These are phyloP conservation scores for Pogonocherus hispidulus DNA, from an alignment of 2,888 invertebrate species.

Conservation along the genomic window DNA sequence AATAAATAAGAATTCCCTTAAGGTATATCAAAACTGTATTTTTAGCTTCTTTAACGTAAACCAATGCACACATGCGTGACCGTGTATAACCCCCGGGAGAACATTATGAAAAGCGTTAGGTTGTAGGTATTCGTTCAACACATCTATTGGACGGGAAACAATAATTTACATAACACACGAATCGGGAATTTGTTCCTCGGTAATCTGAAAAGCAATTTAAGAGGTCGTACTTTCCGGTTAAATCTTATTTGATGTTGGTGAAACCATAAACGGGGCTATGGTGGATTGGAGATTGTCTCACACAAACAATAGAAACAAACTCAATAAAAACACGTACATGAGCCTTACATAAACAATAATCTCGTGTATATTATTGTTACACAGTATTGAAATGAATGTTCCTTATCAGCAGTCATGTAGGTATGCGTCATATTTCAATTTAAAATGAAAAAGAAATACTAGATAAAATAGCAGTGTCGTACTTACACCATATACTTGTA, in stretches of 20 bases:
- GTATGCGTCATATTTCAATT: no score
- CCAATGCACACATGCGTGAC: background rate
- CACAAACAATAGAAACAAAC: background rate
- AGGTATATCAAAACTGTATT: background rate
- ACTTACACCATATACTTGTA: no score
- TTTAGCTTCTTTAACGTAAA: background rate
- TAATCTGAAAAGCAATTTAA: background rate
- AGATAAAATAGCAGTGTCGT: no score
- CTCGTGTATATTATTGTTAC: no score
- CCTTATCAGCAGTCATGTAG: no score
- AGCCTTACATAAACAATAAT: background rate
- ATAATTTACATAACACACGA: constrained; percentile 22
- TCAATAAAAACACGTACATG: background rate
- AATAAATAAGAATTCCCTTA: background rate
- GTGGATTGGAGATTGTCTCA: background rate
- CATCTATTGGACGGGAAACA: constrained; percentile 21
- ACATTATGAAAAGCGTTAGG: background rate
- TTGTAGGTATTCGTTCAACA: constrained; percentile 6
- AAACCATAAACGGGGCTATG: background rate
- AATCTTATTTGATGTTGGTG: background rate
- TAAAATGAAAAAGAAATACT: no score
- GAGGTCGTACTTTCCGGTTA: background rate
- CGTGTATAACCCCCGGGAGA: background rate
- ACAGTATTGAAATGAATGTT: no score
- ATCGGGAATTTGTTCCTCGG: background rate